These are phyloP conservation scores for Leucoraja erinaceus DNA, from an alignment of 2,113 vertebrate species.

Conservation along the genomic window DNA sequence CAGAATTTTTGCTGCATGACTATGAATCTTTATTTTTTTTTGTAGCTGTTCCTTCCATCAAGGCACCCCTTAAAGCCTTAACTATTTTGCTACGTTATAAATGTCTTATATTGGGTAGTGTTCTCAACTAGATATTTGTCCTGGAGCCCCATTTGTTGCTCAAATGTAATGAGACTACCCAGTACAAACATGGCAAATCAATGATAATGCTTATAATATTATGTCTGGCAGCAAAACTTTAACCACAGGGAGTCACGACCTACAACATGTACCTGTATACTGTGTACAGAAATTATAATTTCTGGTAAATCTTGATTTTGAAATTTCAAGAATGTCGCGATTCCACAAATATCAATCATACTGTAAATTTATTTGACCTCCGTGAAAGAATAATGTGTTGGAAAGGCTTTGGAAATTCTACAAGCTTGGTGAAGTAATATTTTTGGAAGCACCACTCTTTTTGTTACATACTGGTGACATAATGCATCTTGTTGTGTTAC, in stretches of 20 bases:
- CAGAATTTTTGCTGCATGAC: too few relatives aligned
- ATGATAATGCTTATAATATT: not conserved
- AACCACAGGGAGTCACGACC: not conserved
- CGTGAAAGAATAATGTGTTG: not conserved
- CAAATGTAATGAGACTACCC: not conserved
- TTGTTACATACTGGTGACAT: not conserved
- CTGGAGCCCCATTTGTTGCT: too few relatives aligned
- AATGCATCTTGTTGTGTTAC: not conserved
- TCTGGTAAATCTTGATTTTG: not conserved
- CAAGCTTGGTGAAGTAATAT: not conserved
- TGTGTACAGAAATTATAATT: not conserved
- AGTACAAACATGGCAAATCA: not conserved
- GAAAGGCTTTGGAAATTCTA: not conserved
- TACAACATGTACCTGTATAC: not conserved
- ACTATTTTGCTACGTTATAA: too few relatives aligned
- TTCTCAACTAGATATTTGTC: not conserved
- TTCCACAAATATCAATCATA: constrained; percentile 11
- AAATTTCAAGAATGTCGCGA: constrained; percentile 2
- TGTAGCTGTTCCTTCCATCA: too few relatives aligned
- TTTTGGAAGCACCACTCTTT: not conserved
- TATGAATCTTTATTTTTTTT: too few relatives aligned
- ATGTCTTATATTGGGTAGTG: not conserved
- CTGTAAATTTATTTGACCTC: not conserved
- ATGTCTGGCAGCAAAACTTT: not conserved
- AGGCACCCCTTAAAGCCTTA: too few relatives aligned